A percentile compares a stretch with the other conserved stretches of the same genome.
phyloP scores from a whole-genome alignment of 2,113 vertebrate genomes.

The Ranitomeya variabilis region DNA sequence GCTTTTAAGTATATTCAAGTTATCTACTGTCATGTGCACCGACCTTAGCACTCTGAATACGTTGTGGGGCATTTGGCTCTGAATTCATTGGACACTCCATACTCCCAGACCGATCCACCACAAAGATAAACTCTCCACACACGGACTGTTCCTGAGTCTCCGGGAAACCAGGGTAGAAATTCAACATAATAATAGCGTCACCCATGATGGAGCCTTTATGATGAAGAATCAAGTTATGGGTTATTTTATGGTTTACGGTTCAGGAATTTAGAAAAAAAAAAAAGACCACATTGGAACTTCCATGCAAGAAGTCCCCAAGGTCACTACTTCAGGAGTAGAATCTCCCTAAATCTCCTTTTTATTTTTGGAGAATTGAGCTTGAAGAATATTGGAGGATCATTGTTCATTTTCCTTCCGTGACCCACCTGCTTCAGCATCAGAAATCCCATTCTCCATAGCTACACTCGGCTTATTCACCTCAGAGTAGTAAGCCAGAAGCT shows the following conservation, averaged over 20 bases:
- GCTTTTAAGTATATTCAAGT: background rate
- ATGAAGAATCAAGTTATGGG: background rate
- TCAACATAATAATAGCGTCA: conserved; percentile 78
- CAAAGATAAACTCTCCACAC: conserved; percentile 80
- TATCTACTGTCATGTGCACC: background rate
- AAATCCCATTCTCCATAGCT: conserved; percentile 72
- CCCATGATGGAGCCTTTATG: conserved; percentile 75
- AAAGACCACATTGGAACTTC: too few species aligned
- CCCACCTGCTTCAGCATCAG: conserved; percentile 67
- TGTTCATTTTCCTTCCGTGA: background rate
- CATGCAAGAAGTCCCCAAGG: too few species aligned
- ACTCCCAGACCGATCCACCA: conserved; percentile 81
- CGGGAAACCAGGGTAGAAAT: conserved; percentile 79
- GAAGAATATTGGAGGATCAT: background rate
- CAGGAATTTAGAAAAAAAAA: background rate
- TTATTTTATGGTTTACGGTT: background rate
- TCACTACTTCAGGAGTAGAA: too few species aligned
- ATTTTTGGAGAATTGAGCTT: too few species aligned
- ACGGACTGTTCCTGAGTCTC: conserved; percentile 59
- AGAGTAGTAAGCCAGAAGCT: conserved; percentile 78
- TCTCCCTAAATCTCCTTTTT: too few species aligned
- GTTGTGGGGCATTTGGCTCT: conserved; percentile 45
- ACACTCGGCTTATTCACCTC: conserved; percentile 74
- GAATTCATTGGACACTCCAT: conserved; percentile 65
- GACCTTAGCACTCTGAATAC: conserved; percentile 79